A percentile compares a stretch with the other conserved stretches of the same genome.
Conservation (phyloP, 2,797 vertebrate species). For the Ciconia nigra region DNA sequence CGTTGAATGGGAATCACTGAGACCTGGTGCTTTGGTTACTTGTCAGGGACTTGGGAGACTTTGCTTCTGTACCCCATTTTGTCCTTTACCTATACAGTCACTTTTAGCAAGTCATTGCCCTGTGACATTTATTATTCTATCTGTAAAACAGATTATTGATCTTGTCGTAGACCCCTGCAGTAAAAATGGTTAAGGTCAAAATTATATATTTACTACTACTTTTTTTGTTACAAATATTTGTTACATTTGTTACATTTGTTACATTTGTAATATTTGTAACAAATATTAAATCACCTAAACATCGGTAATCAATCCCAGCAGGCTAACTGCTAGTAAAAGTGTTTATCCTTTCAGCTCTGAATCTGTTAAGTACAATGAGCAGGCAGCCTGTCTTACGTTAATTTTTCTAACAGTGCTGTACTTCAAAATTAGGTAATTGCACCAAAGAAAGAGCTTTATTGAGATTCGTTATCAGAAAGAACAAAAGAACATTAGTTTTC, state of each 20-base stretch:
- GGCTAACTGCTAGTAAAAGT: background rate
- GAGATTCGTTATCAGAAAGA: background rate
- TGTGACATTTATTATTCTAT: background rate
- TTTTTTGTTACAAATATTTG: background rate
- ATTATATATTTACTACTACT: background rate
- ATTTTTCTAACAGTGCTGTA: background rate
- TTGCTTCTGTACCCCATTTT: background rate
- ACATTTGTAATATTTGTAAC: background rate
- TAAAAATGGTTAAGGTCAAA: background rate
- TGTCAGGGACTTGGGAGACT: background rate
- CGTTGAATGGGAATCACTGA: background rate
- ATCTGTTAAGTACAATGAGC: background rate
- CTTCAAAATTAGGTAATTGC: background rate
- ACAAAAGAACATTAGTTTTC: background rate
- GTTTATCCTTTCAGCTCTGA: background rate
- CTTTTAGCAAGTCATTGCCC: background rate
- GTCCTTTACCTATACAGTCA: background rate
- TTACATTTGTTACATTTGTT: no score
- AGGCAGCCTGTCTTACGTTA: background rate
- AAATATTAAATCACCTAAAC: background rate
- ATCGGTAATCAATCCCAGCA: background rate
- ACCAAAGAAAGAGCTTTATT: background rate
- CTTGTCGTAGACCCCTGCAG: background rate
- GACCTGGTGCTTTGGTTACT: background rate
- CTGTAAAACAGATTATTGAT: background rate